These are phyloP conservation scores for Champsocephalus esox DNA, from an alignment of 2,797 vertebrate genomes.

Conservation along the genomic window DNA sequence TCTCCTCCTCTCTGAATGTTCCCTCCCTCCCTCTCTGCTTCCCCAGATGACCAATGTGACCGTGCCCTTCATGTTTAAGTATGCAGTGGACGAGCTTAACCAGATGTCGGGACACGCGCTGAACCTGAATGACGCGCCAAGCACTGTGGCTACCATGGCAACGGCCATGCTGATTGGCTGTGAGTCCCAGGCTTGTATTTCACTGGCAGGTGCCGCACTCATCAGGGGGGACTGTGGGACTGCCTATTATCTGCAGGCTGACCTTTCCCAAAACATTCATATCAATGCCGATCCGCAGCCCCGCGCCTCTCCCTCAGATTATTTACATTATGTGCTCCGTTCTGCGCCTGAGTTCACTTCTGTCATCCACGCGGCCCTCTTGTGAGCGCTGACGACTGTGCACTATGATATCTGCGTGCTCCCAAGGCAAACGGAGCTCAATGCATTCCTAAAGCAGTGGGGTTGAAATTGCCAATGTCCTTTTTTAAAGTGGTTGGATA, in stretches of 20 bases:
- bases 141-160: constrained; percentile 95
- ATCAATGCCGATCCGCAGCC: constrained; percentile 67
- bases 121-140: constrained; percentile 93
- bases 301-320: constrained; percentile 49
- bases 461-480: constrained; percentile 37
- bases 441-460: constrained; percentile 40
- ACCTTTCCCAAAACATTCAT: constrained; percentile 80
- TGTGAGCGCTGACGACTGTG: constrained; percentile 36
- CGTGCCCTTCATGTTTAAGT: constrained; percentile 99
- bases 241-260: constrained; percentile 81
- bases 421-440: constrained; percentile 42
- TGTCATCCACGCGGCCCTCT: constrained; percentile 42
- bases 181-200: constrained; percentile 88
- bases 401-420: constrained; percentile 26
- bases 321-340: constrained; percentile 66
- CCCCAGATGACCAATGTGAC: constrained; percentile 93
- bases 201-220: constrained; percentile 79
- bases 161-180: constrained; percentile 96
- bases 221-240: constrained; percentile 75
- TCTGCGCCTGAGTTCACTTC: constrained; percentile 50
- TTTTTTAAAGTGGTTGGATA: constrained; percentile 35
- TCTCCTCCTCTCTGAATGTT: constrained; percentile 32
- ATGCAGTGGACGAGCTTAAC: constrained; percentile 97
- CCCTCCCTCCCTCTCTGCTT: constrained; percentile 25
- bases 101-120: constrained; percentile 96